These are phyloP conservation scores for Trachurus trachurus DNA, from an alignment of 2,797 vertebrate genomes.

Conservation along the genomic window DNA sequence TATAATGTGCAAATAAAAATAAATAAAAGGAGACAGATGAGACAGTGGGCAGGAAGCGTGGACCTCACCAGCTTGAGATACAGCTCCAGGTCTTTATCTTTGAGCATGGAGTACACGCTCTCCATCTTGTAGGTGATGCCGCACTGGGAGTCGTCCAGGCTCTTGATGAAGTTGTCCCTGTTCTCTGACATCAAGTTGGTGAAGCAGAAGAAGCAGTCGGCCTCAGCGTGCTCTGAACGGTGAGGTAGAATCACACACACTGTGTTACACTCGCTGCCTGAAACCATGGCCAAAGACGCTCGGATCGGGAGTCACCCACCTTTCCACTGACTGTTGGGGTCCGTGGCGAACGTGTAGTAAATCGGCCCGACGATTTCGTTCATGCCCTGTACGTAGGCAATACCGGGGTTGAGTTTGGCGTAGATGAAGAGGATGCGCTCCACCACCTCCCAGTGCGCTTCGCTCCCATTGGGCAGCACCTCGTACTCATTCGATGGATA, in stretches of 20 bases:
- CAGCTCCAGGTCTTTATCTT: conserved; percentile 94
- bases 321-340: conserved; percentile 95
- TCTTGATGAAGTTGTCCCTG: conserved; percentile 99
- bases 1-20: too few species aligned
- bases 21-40: background rate
- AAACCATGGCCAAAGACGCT: background rate
- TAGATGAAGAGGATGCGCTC: conserved; percentile 99
- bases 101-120: conserved; percentile 95
- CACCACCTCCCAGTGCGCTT: conserved; percentile 99
- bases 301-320: conserved; percentile 75
- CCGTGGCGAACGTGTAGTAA: conserved; percentile 97
- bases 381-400: conserved; percentile 99
- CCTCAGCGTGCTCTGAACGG: conserved; percentile 93
- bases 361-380: conserved; percentile 98
- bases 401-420: conserved; percentile 98
- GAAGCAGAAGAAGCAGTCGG: conserved; percentile 98
- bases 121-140: conserved; percentile 99
- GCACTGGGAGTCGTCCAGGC: conserved; percentile 97
- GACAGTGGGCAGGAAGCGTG: background rate
- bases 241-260: background rate
- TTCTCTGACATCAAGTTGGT: conserved; percentile 99
- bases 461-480: conserved; percentile 92
- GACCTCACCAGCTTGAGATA: conserved; percentile 93
- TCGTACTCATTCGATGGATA: conserved; percentile 91
- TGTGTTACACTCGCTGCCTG: background rate